Conservation (phyloP, 1,140 invertebrate species). For the Drosophila funebris region DNA sequence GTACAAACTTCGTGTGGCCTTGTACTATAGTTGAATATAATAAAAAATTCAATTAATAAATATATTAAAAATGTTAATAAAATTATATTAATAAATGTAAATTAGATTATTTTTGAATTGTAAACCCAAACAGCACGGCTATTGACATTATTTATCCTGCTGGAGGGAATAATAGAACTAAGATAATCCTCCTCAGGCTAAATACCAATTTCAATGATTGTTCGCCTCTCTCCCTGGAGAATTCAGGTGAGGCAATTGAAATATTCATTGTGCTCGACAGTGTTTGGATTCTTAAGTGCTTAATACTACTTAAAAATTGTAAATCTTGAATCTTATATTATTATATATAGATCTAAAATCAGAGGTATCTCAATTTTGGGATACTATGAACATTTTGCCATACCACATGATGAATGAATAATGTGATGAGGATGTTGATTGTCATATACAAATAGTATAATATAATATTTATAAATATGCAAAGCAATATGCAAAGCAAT, state of each 20-base stretch:
- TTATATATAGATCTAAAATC: too few relatives aligned
- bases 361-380: too few relatives aligned
- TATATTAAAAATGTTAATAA: too few relatives aligned
- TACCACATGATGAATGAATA: too few relatives aligned
- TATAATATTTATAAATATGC: constrained; percentile 6
- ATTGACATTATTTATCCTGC: not conserved
- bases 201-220: not conserved
- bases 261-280: not conserved
- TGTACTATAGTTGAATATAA: not conserved
- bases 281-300: not conserved
- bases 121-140: not conserved
- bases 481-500: not conserved
- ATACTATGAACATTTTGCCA: too few relatives aligned
- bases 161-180: not conserved
- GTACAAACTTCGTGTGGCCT: not conserved
- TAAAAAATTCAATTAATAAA: not conserved
- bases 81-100: too few relatives aligned
- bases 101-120: too few relatives aligned
- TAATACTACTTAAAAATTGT: too few relatives aligned
- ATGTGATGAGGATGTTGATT: not conserved
- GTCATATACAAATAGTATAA: too few relatives aligned
- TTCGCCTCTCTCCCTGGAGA: not conserved
- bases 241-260: not conserved
- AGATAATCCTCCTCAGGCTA: not conserved
- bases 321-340: too few relatives aligned